Evolutionary conservation across 1,140 invertebrate species (phyloP).

Genomic region (Bilobella aurantiaca): DNA sequence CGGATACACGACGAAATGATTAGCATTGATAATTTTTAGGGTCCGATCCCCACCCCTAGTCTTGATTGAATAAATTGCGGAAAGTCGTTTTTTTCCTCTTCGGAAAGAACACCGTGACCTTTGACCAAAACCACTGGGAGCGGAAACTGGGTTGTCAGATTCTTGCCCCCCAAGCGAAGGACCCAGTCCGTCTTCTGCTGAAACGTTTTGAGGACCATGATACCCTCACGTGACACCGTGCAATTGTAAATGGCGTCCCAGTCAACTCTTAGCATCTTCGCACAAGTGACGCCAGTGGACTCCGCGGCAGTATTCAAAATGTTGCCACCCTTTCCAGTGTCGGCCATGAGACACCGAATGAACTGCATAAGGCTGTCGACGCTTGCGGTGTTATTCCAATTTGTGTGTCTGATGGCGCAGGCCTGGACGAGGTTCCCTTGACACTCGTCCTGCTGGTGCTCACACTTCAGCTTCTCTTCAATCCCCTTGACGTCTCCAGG

Average conservation of each 20-base stretch:
- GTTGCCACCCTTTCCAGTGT: not conserved
- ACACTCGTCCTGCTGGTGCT: not conserved
- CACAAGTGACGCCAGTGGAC: not conserved
- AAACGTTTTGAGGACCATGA: not conserved
- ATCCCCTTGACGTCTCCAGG: not conserved
- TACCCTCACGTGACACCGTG: not conserved
- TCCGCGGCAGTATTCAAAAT: not conserved
- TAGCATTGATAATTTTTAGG: too few species aligned
- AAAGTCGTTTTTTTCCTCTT: not conserved
- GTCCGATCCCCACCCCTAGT: not conserved
- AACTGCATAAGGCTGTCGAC: not conserved
- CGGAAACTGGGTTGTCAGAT: not conserved
- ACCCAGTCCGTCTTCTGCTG: not conserved
- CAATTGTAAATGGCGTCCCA: not conserved
- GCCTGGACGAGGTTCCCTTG: conserved; percentile 3
- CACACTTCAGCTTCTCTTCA: not conserved
- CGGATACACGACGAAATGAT: too few species aligned
- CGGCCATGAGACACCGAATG: not conserved
- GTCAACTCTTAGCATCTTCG: not conserved
- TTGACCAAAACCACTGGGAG: not conserved
- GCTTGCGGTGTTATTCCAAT: not conserved
- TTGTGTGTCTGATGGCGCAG: not conserved
- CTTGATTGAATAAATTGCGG: not conserved
- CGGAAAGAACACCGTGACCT: not conserved
- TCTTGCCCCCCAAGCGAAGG: not conserved